These are phyloP conservation scores for Euclidia mi DNA, from an alignment of 2,888 invertebrate species.

Conservation along the genomic window DNA sequence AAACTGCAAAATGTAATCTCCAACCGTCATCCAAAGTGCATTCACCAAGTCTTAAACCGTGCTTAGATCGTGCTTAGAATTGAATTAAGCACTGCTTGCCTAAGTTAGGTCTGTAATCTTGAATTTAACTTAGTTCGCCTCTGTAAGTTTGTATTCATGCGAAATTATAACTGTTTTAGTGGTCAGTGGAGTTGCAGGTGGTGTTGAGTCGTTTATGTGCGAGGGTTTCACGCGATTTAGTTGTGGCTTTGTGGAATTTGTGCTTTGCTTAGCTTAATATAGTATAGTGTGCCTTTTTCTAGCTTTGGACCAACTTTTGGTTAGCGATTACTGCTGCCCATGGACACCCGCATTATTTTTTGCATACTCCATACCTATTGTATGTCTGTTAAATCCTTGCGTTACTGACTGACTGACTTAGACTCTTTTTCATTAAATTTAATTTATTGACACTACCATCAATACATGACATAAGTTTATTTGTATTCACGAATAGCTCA, in stretches of 20 bases:
- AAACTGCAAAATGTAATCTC: conserved; percentile 45
- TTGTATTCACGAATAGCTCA: no score
- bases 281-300: no score
- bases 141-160: conserved; percentile 46
- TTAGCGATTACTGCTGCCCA: no score
- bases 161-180: conserved; percentile 46
- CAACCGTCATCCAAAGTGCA: conserved; percentile 47
- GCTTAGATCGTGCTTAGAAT: conserved; percentile 71
- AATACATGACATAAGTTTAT: no score
- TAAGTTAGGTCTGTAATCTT: conserved; percentile 65
- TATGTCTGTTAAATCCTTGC: no score
- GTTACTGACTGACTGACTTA: no score
- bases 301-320: no score
- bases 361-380: no score
- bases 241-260: background rate
- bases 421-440: no score
- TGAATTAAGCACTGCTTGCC: conserved; percentile 70
- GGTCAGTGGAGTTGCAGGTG: conserved; percentile 44
- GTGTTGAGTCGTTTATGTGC: conserved; percentile 12
- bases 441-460: no score
- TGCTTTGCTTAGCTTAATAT: no score
- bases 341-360: no score
- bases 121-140: conserved; percentile 63
- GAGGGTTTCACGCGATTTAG: conserved; percentile 8
- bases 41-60: conserved; percentile 62